Percentiles rank a stretch among this genome's conserved stretches.
Conservation (phyloP, 2,888 invertebrate species). For the Drosophila macrospina region DNA sequence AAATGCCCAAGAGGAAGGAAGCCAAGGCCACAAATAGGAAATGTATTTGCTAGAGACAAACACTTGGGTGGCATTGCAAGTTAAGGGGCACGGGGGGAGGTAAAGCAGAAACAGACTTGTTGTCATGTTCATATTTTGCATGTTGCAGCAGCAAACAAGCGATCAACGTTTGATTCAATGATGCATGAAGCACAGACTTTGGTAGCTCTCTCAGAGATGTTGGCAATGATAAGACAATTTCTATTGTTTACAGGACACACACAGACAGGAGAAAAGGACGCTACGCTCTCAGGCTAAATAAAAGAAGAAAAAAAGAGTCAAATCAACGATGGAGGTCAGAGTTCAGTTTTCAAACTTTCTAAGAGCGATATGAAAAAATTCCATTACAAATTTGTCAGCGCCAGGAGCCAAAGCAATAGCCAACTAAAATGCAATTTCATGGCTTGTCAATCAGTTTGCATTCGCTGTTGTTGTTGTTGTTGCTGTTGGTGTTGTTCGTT, state of each 20-base stretch:
- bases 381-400: constrained; percentile 55
- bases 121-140: constrained; percentile 52
- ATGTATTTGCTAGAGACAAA: constrained; percentile 39
- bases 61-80: constrained; percentile 53
- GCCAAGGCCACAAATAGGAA: constrained; percentile 76
- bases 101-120: not conserved
- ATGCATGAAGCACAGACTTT: constrained; percentile 38
- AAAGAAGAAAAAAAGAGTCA: too few species aligned
- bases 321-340: constrained; percentile 29
- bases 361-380: constrained; percentile 32
- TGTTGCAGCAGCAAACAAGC: constrained; percentile 21
- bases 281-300: constrained; percentile 50
- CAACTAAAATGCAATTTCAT: constrained; percentile 76
- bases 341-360: constrained; percentile 52
- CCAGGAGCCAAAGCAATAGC: constrained; percentile 28
- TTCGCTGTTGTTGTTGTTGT: constrained; percentile 30
- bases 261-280: constrained; percentile 38
- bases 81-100: too few species aligned
- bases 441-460: constrained; percentile 81
- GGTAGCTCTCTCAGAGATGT: constrained; percentile 14
- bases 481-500: not conserved
- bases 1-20: constrained; percentile 60
- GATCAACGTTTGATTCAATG: constrained; percentile 21
- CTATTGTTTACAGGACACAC: constrained; percentile 37
- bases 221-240: constrained; percentile 26